Base-by-base conservation (phyloP, 2,797 vertebrate genomes). In the Clarias laeviceps region DNA sequence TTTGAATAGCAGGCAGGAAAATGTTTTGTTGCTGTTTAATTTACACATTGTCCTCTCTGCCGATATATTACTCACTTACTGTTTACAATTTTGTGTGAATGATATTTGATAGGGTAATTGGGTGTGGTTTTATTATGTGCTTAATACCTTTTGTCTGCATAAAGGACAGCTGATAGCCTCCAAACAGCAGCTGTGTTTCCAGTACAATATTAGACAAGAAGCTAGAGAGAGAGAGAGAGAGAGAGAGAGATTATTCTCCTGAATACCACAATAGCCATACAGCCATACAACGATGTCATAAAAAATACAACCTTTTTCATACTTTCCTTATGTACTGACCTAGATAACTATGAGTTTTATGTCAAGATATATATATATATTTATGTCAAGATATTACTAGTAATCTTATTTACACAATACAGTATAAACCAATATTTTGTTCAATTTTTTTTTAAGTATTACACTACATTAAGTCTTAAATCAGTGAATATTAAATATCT, bases 131-230 rank as follows among this genome's bases (percentile, higher is more conserved):
- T 57, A 57, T 45, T 72, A n/a, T 57, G 1, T 73, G 80, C 40
- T 37, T 72, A 54, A 24, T 92, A 96, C 97, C 95, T 97, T 96
- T 90, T 97, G 95, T 91, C 96, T 95, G 90, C 96, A 97, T 85
- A 97, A 94, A 82, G 97, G 96, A 85, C 96, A 97, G 90, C 89
- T 96, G 92, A 97, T 93, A 3, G 96, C 95, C 9, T 95, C 94
- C 87, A 96, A 88, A 94, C 94, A 96, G 34, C 95, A 92, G 24
- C 95, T 94, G 0, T 97, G 96, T 88, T 95, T 97, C 96, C 96
- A 97, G 88, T 94, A 96, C 6, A 93, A 88, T 56, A 97, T 96
- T 83, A 97, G 93, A 92, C 96, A 97, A 76, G 94, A 92, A 79
- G 95, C 95, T 97, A 91, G n/a, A 90, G 57, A 86, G 85, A 78